phyloP scores from a whole-genome alignment of 2,113 vertebrate species.

The Sigmodon hispidus region DNA sequence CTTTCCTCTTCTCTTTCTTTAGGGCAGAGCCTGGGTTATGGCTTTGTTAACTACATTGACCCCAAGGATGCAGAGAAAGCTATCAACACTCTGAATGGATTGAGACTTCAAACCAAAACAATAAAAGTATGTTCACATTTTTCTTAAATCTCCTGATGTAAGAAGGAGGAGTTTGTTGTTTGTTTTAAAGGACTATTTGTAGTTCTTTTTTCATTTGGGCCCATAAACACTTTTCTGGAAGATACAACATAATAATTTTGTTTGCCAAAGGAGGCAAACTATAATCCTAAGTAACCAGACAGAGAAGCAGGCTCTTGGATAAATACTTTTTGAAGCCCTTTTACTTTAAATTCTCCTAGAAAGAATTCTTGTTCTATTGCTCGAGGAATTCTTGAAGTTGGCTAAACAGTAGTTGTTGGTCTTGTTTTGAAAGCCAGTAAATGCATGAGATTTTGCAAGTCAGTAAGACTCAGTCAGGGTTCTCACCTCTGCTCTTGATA shows the following conservation, averaged over 20 bases:
- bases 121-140: constrained; percentile 93
- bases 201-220: constrained; percentile 27
- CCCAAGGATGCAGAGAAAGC: constrained; percentile 99
- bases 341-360: constrained; percentile 10
- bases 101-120: constrained; percentile 99
- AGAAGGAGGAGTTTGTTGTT: neutral
- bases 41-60: constrained; percentile 99
- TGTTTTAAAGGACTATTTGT: neutral
- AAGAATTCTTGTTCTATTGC: neutral
- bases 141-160: constrained; percentile 12
- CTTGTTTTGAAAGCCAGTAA: neutral
- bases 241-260: neutral
- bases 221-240: neutral
- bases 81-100: constrained; percentile 97
- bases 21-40: constrained; percentile 99
- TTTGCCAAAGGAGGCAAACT: neutral
- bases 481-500: neutral
- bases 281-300: neutral
- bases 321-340: neutral
- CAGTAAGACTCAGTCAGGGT: neutral
- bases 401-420: neutral
- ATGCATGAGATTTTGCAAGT: neutral
- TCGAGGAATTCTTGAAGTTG: neutral
- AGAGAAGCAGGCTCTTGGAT: neutral
- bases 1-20: constrained; percentile 69